Conservation (phyloP, 2,888 invertebrate species). For the Melitaea athalia region DNA sequence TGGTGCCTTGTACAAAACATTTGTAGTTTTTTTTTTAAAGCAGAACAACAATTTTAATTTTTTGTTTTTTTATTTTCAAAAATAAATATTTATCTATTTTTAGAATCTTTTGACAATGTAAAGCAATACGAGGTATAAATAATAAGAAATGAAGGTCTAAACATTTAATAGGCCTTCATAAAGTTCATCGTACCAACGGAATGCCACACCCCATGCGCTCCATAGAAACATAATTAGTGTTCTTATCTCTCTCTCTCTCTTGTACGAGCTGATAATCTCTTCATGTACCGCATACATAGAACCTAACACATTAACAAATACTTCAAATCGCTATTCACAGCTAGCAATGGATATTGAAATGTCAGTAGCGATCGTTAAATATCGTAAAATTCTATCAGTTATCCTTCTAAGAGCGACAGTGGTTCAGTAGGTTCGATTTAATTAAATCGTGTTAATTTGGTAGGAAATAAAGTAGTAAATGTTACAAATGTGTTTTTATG, state of each 20-base stretch:
- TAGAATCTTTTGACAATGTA: background rate
- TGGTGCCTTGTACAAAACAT: too few relatives aligned
- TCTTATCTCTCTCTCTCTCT: constrained; percentile 69
- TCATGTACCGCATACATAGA: constrained; percentile 57
- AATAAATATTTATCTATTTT: background rate
- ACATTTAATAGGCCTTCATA: constrained; percentile 45
- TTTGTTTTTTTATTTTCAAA: too few relatives aligned
- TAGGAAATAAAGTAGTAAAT: constrained; percentile 14
- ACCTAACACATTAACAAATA: constrained; percentile 24
- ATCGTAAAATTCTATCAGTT: constrained; percentile 39
- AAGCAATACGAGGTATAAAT: background rate
- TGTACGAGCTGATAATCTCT: constrained; percentile 54
- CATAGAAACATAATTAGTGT: constrained; percentile 78
- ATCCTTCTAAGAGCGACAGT: constrained; percentile 46
- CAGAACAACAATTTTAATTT: too few relatives aligned
- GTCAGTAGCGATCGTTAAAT: constrained; percentile 10
- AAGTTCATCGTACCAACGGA: constrained; percentile 66
- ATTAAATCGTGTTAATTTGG: constrained; percentile 56
- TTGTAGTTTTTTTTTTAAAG: too few relatives aligned
- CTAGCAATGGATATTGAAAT: constrained; percentile 41
- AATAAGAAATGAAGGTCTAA: background rate
- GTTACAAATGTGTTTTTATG: background rate
- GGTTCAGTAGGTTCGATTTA: constrained; percentile 44
- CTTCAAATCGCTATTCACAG: constrained; percentile 19
- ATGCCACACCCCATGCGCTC: constrained; percentile 71